Evolutionary conservation across 2,888 invertebrate genomes (phyloP).

Genomic region (Heliconius charithonia): DNA sequence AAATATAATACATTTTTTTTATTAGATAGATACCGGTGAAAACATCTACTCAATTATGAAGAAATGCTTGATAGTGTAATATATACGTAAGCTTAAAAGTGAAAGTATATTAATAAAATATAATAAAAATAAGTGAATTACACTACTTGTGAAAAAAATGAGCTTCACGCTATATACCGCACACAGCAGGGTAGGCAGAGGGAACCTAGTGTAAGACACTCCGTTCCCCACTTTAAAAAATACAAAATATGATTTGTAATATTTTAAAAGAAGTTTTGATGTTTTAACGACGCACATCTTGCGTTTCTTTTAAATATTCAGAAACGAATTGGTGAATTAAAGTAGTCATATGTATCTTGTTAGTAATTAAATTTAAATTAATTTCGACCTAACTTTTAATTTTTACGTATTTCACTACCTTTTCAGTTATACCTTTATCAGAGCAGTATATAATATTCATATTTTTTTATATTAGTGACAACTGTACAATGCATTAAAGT

Average conservation of each 20-base stretch:
- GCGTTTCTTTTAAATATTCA: too few species aligned
- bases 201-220: too few species aligned
- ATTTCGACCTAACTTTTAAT: too few species aligned
- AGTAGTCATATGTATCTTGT: neutral
- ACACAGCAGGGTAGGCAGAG: too few species aligned
- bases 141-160: neutral
- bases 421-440: too few species aligned
- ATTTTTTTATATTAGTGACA: neutral
- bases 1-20: neutral
- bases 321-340: neutral
- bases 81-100: neutral
- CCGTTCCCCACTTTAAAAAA: too few species aligned
- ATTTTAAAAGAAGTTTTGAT: too few species aligned
- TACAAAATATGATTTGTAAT: neutral
- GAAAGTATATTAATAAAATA: neutral
- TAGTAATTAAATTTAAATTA: neutral
- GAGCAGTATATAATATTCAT: neutral
- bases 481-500: neutral
- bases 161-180: too few species aligned
- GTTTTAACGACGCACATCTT: too few species aligned
- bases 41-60: neutral
- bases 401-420: too few species aligned
- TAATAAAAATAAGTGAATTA: neutral
- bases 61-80: neutral
- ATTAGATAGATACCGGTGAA: neutral